phyloP scores from a whole-genome alignment of 2,113 vertebrate genomes.

The Bostrychus sinensis region DNA sequence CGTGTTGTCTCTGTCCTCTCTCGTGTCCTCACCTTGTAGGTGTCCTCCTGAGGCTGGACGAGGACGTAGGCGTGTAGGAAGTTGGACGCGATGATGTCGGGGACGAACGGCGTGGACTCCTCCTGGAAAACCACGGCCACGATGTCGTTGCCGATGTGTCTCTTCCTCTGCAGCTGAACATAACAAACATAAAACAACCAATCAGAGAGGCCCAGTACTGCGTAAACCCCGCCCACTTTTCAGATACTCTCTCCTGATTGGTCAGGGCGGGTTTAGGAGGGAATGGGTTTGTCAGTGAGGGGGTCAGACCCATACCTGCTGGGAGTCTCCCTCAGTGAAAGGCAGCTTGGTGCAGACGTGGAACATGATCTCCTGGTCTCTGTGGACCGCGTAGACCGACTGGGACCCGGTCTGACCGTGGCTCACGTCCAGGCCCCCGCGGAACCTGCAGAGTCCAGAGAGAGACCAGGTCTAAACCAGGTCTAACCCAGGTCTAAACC shows the following conservation, averaged over 20 bases:
- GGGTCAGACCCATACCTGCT: conserved; percentile 93
- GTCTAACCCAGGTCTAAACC: not conserved
- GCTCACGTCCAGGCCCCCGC: conserved; percentile 84
- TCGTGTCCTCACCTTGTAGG: conserved; percentile 84
- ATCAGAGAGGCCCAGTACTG: no score
- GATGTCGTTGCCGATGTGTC: conserved; percentile 96
- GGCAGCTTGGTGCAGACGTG: conserved; percentile 96
- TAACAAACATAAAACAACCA: not conserved
- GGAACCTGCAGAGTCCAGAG: conserved; percentile 83
- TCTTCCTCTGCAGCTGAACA: conserved; percentile 91
- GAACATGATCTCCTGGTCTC: conserved; percentile 95
- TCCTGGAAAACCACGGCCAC: conserved; percentile 95
- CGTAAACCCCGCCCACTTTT: no score
- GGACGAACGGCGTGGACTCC: conserved; percentile 92
- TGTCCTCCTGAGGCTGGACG: conserved; percentile 86
- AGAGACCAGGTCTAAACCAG: no score
- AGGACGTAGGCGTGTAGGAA: conserved; percentile 94
- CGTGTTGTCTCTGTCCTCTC: no score
- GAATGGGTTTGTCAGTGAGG: not conserved
- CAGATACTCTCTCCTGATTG: no score
- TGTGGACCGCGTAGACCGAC: conserved; percentile 91
- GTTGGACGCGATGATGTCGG: conserved; percentile 97
- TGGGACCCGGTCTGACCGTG: conserved; percentile 51
- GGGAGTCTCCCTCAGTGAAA: conserved; percentile 89
- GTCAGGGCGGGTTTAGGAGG: no score